These are phyloP conservation scores for Penaeus chinensis DNA, from an alignment of 1,140 invertebrate genomes.

Conservation along the genomic window DNA sequence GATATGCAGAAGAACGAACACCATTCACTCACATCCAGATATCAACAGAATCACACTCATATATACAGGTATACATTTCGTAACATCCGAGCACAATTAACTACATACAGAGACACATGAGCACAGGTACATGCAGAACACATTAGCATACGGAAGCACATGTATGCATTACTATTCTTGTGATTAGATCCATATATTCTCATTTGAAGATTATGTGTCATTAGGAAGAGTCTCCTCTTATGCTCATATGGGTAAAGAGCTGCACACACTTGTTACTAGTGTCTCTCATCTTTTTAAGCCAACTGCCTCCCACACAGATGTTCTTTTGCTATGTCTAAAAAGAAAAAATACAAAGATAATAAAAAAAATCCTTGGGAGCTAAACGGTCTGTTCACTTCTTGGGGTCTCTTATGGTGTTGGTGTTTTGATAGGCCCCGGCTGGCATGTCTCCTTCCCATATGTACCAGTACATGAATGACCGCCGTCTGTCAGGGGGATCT, in stretches of 20 bases:
- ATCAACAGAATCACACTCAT: no score
- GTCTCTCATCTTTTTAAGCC: not conserved
- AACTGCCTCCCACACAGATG: slow-evolving; percentile 13
- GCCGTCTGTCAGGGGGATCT: slow-evolving; percentile 75
- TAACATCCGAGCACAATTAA: no score
- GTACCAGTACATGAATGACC: slow-evolving; percentile 78
- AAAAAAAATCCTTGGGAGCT: slow-evolving; percentile 36
- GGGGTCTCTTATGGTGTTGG: slow-evolving; percentile 50
- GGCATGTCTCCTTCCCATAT: slow-evolving; percentile 88
- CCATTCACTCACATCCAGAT: no score
- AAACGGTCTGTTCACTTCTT: slow-evolving; percentile 35
- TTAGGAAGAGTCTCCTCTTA: no score
- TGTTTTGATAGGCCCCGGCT: slow-evolving; percentile 80
- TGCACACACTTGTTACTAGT: slow-evolving; percentile 13
- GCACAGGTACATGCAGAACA: no score
- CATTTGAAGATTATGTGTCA: no score
- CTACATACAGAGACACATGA: no score
- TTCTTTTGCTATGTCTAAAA: not conserved
- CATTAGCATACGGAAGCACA: no score
- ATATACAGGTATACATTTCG: no score
- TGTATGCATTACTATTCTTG: no score
- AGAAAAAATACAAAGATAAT: not conserved
- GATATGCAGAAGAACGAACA: no score
- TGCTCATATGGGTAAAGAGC: slow-evolving; percentile 25
- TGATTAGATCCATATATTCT: no score